A percentile compares a stretch with the other conserved stretches of the same genome.
phyloP scores from a whole-genome alignment of 2,888 invertebrate genomes.

The Chydorus sphaericus region DNA sequence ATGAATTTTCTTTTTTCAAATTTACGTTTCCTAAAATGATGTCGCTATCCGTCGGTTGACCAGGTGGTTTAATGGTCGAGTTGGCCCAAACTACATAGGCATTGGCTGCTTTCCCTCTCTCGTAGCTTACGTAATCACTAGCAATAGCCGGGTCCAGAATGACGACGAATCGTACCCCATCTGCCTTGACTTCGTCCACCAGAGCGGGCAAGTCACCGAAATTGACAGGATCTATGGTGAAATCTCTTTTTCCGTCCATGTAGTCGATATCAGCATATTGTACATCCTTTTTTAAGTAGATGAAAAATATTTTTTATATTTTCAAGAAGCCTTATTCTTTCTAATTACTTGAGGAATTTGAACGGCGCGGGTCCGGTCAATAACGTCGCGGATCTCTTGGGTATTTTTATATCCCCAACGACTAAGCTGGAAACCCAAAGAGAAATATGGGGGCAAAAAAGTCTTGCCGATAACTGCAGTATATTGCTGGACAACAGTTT shows the following conservation, averaged over 20 bases:
- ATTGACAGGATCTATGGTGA: slow-evolving; percentile 24
- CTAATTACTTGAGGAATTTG: slow-evolving; percentile 24
- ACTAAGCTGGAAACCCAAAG: slow-evolving; percentile 34
- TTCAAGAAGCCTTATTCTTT: not conserved
- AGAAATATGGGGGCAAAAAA: slow-evolving; percentile 34
- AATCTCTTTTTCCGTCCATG: slow-evolving; percentile 29
- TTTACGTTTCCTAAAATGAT: slow-evolving; percentile 6
- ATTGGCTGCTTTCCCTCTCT: not conserved
- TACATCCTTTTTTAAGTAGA: slow-evolving; percentile 40
- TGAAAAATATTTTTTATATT: not conserved
- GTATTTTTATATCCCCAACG: slow-evolving; percentile 23
- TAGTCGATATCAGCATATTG: slow-evolving; percentile 30
- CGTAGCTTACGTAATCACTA: slow-evolving; percentile 6
- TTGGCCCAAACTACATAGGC: slow-evolving; percentile 13
- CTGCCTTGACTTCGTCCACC: slow-evolving; percentile 22
- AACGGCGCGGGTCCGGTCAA: slow-evolving; percentile 22
- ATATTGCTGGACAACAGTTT: slow-evolving; percentile 26
- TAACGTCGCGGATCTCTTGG: slow-evolving; percentile 21
- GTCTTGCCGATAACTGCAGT: slow-evolving; percentile 28
- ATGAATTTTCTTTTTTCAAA: not conserved
- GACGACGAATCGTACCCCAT: slow-evolving; percentile 23
- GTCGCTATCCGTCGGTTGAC: not conserved
- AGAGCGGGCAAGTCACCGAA: slow-evolving; percentile 22
- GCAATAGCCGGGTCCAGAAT: slow-evolving; percentile 15
- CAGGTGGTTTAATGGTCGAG: not conserved